Percentiles rank a stretch among this genome's conserved stretches.
Evolutionary conservation across 2,113 vertebrate genomes (phyloP).

Genomic region (Tychaedon coryphoeus): DNA sequence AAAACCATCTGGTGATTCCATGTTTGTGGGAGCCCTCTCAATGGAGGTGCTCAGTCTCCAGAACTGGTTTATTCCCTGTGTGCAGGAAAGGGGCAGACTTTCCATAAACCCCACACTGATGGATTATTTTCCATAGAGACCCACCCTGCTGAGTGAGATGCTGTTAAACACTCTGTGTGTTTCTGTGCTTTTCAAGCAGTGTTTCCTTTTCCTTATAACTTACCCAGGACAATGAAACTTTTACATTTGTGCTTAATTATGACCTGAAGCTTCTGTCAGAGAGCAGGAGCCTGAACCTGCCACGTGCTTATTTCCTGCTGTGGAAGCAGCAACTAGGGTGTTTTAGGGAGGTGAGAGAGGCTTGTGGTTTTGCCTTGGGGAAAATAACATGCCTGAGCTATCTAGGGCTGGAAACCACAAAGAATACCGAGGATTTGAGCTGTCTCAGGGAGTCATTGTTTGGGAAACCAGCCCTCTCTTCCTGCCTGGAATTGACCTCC

Average conservation of each 20-base stretch:
- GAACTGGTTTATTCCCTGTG: fast-evolving
- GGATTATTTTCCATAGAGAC: background rate
- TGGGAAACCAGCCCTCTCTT: background rate
- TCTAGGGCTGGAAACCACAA: background rate
- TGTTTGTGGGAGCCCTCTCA: background rate
- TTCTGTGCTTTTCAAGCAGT: background rate
- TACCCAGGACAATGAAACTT: background rate
- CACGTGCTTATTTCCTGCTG: background rate
- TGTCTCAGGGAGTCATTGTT: background rate
- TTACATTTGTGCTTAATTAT: background rate
- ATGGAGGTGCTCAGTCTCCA: background rate
- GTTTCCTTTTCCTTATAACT: background rate
- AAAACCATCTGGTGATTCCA: background rate
- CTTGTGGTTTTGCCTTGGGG: background rate
- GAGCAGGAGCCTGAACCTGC: background rate
- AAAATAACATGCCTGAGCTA: background rate
- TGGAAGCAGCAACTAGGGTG: background rate
- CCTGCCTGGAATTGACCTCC: background rate
- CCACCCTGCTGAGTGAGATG: background rate
- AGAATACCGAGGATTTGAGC: background rate
- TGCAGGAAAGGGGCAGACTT: background rate
- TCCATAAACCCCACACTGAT: background rate
- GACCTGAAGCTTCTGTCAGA: background rate
- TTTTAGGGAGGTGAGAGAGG: background rate
- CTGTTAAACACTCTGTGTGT: background rate